A percentile compares a stretch with the other conserved stretches of the same genome.
phyloP scores from a whole-genome alignment of 1,140 invertebrate genomes.

The Lineus longissimus region DNA sequence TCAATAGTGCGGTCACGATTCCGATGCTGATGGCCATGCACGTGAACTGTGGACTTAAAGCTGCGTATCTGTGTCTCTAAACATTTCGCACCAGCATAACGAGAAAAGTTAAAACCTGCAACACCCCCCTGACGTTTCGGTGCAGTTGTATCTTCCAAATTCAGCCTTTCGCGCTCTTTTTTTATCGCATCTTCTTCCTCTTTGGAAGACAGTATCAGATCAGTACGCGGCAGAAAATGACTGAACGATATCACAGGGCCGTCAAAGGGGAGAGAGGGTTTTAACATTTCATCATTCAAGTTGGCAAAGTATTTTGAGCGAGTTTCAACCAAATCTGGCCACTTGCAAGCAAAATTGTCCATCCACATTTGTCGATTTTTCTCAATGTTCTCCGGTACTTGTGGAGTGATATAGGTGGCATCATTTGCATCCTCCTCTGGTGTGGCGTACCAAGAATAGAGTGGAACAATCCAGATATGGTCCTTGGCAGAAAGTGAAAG shows the following conservation, averaged over 20 bases:
- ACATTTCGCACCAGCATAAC: conserved; percentile 16
- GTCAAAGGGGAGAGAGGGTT: conserved; percentile 5
- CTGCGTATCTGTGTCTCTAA: conserved; percentile 19
- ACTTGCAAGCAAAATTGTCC: conserved; percentile 22
- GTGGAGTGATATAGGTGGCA: conserved; percentile 11
- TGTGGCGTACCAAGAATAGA: conserved; percentile 24
- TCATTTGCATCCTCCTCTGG: conserved; percentile 21
- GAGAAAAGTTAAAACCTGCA: conserved; percentile 19
- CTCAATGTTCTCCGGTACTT: background rate
- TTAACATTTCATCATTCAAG: conserved; percentile 7
- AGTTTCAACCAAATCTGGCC: conserved; percentile 6
- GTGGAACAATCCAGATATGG: conserved; percentile 17
- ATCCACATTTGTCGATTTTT: conserved; percentile 16
- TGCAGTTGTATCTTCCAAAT: background rate
- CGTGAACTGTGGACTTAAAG: conserved; percentile 15
- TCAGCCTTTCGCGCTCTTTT: conserved; percentile 8
- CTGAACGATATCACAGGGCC: conserved; percentile 21
- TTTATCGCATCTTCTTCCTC: conserved; percentile 7
- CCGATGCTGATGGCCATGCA: conserved; percentile 23
- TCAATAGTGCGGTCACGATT: conserved; percentile 20
- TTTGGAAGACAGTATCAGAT: conserved; percentile 8
- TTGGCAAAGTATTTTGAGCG: conserved; percentile 17
- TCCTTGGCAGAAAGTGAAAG: conserved; percentile 1
- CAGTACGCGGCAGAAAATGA: conserved; percentile 18
- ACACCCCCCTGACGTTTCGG: background rate